Evolutionary conservation across 2,797 vertebrate species (phyloP).

Genomic region (Manis crassicaudata): DNA sequence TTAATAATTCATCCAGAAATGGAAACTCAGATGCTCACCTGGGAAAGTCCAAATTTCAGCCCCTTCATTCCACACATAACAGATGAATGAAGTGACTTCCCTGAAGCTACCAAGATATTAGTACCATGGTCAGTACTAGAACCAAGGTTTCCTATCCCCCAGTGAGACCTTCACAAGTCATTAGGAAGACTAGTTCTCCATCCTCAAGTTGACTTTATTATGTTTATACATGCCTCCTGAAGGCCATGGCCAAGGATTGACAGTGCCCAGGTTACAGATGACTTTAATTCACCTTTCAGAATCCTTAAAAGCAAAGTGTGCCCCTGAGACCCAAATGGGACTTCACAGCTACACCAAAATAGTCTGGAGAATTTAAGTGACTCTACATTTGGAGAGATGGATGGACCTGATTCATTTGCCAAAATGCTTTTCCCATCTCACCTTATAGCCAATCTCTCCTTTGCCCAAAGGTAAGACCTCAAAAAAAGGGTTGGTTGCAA

Average conservation of each 20-base stretch:
- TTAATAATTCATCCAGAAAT: not conserved
- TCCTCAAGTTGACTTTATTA: not conserved
- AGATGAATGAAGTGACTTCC: not conserved
- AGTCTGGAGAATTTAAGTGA: not conserved
- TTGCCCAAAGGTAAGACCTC: not conserved
- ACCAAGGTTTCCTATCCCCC: not conserved
- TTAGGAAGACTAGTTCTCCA: not conserved
- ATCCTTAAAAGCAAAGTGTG: not conserved
- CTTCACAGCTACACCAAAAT: not conserved
- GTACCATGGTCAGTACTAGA: not conserved
- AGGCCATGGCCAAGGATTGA: not conserved
- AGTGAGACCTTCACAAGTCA: not conserved
- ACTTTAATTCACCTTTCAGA: not conserved
- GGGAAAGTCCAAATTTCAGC: not conserved
- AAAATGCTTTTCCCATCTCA: not conserved
- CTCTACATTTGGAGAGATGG: not conserved
- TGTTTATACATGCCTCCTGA: not conserved
- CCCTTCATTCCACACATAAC: not conserved
- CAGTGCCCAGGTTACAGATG: not conserved
- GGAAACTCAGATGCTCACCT: not conserved
- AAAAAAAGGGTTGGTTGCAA: not conserved
- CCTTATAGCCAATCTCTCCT: not conserved
- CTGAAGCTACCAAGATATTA: too few relatives aligned
- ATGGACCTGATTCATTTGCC: not conserved
- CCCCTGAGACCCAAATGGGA: not conserved